Percentiles rank a stretch among this genome's conserved stretches.
Evolutionary conservation across 2,888 invertebrate species (phyloP).

Genomic region (Pilophorus perplexus): DNA sequence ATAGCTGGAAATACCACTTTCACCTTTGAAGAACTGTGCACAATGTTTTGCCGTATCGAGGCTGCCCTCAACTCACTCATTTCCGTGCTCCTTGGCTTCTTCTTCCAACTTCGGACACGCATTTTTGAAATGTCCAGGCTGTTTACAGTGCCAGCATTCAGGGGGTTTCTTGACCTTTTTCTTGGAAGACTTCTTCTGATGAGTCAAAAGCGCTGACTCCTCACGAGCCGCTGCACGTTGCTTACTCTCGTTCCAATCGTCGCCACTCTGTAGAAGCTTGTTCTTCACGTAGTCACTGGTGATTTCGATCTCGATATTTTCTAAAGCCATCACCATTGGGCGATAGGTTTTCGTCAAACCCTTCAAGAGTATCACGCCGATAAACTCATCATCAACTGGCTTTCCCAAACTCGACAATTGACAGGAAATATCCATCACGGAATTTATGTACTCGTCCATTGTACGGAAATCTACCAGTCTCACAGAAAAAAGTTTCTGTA

Average conservation of each 20-base stretch:
- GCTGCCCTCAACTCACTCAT: slow-evolving; percentile 44
- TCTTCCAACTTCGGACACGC: too few relatives aligned
- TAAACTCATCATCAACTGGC: slow-evolving; percentile 15
- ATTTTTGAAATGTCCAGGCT: too few relatives aligned
- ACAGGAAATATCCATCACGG: not conserved
- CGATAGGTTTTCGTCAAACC: not conserved
- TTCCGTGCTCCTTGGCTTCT: too few relatives aligned
- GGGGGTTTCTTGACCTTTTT: too few relatives aligned
- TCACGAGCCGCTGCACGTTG: too few relatives aligned
- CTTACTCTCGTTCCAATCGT: too few relatives aligned
- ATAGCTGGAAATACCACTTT: not conserved
- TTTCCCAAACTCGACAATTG: not conserved
- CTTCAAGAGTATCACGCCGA: slow-evolving; percentile 18
- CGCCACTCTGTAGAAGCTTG: slow-evolving; percentile 9
- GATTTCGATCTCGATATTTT: not conserved
- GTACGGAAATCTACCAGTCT: not conserved
- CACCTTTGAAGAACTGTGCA: slow-evolving; percentile 37
- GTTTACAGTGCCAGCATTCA: too few relatives aligned
- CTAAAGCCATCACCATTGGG: slow-evolving; percentile 23
- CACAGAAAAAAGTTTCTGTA: not conserved
- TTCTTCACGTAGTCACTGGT: slow-evolving; percentile 7
- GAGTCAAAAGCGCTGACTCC: too few relatives aligned
- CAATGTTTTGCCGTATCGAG: slow-evolving; percentile 32
- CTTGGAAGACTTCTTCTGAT: too few relatives aligned
- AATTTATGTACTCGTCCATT: slow-evolving; percentile 38